Conservation (phyloP, 2,113 vertebrate genomes). For the Stegastes partitus region DNA sequence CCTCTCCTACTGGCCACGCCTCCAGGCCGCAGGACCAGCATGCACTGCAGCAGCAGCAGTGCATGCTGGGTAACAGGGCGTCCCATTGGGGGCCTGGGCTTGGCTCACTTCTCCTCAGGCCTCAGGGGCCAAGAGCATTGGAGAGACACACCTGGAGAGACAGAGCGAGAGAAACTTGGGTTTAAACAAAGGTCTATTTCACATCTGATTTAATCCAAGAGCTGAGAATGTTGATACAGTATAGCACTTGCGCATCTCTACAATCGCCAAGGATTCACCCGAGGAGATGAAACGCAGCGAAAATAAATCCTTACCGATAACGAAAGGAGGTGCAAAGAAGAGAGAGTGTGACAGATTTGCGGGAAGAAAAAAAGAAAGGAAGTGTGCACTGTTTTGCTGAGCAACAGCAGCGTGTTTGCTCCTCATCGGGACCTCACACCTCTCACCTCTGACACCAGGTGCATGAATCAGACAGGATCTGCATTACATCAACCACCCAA, state of each 20-base stretch:
- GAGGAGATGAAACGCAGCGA: constrained; percentile 36
- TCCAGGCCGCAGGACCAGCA: constrained; percentile 83
- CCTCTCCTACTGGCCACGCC: constrained; percentile 78
- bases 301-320: constrained; percentile 35
- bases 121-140: constrained; percentile 84
- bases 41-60: constrained; percentile 88
- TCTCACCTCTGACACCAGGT: constrained; percentile 55
- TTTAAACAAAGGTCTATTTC: constrained; percentile 36
- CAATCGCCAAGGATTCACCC: constrained; percentile 27
- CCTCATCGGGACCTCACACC: constrained; percentile 33
- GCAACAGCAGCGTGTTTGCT: constrained; percentile 47
- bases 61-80: constrained; percentile 81
- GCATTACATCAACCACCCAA: constrained; percentile 34
- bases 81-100: constrained; percentile 83
- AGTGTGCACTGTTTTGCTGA: constrained; percentile 33
- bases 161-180: constrained; percentile 18
- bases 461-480: constrained; percentile 56
- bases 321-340: constrained; percentile 16
- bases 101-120: constrained; percentile 85
- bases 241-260: constrained; percentile 6
- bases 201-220: constrained; percentile 34
- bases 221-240: constrained; percentile 16
- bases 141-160: constrained; percentile 84
- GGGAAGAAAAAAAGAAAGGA: not conserved
- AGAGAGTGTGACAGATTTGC: constrained; percentile 23